Conservation (phyloP, 2,888 invertebrate genomes). For the Aphodius sticticus region DNA sequence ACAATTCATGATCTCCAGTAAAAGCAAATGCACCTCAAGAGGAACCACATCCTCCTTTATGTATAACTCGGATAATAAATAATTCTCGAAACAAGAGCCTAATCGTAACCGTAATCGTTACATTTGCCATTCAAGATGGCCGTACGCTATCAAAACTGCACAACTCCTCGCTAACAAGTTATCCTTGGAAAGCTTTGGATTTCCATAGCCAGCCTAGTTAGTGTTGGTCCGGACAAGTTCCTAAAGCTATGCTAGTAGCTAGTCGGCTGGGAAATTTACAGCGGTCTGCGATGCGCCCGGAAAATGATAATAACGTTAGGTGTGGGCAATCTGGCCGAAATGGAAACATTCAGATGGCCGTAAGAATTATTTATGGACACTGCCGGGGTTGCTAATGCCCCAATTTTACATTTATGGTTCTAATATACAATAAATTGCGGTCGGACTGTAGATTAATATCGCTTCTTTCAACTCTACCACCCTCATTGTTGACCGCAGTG, state of each 20-base stretch:
- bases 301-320: conserved; percentile 4
- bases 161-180: background rate
- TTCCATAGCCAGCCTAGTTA: background rate
- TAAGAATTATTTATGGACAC: background rate
- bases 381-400: background rate
- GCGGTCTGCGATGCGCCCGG: background rate
- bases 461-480: background rate
- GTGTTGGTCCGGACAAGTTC: background rate
- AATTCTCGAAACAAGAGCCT: background rate
- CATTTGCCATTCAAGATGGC: background rate
- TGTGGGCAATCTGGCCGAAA: background rate
- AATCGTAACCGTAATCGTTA: background rate
- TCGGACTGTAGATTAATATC: background rate
- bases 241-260: background rate
- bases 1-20: too few relatives aligned
- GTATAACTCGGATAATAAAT: background rate
- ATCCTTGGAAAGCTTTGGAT: background rate
- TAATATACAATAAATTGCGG: background rate
- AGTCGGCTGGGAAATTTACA: background rate
- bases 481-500: background rate
- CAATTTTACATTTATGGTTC: background rate
- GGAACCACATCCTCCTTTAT: too few relatives aligned
- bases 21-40: too few relatives aligned
- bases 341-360: background rate
- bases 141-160: background rate